These are phyloP conservation scores for Dasypogon diadema DNA, from an alignment of 2,888 invertebrate genomes.

Conservation along the genomic window DNA sequence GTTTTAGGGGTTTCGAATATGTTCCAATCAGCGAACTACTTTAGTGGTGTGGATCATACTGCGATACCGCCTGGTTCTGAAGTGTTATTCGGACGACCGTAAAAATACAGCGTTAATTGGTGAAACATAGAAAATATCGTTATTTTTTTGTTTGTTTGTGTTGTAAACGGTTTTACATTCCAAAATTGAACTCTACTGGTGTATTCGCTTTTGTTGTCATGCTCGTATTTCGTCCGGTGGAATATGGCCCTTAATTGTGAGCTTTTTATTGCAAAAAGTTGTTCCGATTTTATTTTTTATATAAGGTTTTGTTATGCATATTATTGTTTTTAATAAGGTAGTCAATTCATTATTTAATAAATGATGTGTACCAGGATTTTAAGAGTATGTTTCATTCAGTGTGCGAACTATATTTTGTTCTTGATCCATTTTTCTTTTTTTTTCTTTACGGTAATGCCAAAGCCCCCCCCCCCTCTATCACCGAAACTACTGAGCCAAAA, in stretches of 20 bases:
- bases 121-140: neutral
- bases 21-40: constrained; percentile 77
- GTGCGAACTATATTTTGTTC: no score
- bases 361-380: neutral
- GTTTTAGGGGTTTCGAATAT: constrained; percentile 67
- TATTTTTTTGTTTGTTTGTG: neutral
- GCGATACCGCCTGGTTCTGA: constrained; percentile 74
- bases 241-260: constrained; percentile 6
- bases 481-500: no score
- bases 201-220: constrained; percentile 18
- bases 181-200: constrained; percentile 19
- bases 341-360: constrained; percentile 47
- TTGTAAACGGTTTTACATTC: constrained; percentile 7
- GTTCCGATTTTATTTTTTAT: constrained; percentile 31
- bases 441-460: no score
- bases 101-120: constrained; percentile 52
- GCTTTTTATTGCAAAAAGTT: constrained; percentile 16
- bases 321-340: constrained; percentile 43
- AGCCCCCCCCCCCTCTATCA: no score
- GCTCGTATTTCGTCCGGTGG: neutral
- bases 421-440: no score
- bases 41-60: constrained; percentile 71
- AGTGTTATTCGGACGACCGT: constrained; percentile 71
- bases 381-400: neutral
- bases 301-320: constrained; percentile 30